Evolutionary conservation across 1,140 invertebrate genomes (phyloP).

Genomic region (Acromyrmex echinatior): DNA sequence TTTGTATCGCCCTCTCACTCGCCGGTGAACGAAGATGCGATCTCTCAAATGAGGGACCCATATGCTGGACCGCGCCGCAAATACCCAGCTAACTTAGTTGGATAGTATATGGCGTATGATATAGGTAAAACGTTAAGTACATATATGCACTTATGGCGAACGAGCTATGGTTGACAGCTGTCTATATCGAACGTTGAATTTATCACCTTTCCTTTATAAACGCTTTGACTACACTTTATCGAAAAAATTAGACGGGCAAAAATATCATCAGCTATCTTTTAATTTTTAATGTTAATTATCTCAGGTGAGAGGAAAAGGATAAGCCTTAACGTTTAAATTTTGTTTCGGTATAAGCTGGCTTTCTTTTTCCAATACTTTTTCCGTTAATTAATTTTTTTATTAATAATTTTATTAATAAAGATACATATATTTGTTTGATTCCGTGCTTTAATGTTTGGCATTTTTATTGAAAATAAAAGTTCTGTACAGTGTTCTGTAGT

Average conservation of each 20-base stretch:
- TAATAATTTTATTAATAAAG: too few species aligned
- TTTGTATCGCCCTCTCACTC: conserved; percentile 8
- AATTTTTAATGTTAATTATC: conserved; percentile 37
- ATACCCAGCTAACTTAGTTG: conserved; percentile 20
- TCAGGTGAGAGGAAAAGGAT: background rate
- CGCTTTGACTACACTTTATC: background rate
- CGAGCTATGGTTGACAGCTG: conserved; percentile 35
- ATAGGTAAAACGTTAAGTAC: conserved; percentile 49
- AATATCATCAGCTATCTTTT: background rate
- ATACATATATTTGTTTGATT: too few species aligned
- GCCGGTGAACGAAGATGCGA: conserved; percentile 57
- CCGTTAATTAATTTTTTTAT: too few species aligned
- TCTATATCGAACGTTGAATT: background rate
- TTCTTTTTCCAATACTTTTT: too few species aligned
- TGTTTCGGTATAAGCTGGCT: too few species aligned
- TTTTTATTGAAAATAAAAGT: too few species aligned
- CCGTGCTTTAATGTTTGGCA: too few species aligned
- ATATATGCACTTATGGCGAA: conserved; percentile 21
- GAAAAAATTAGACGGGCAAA: background rate
- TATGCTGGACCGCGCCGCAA: conserved; percentile 28
- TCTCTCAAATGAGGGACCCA: conserved; percentile 60
- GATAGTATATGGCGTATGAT: conserved; percentile 18
- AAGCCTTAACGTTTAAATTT: background rate
- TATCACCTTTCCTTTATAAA: background rate
- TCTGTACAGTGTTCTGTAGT: too few species aligned